Conservation (phyloP, 1,140 invertebrate species). For the Venturia canescens region DNA sequence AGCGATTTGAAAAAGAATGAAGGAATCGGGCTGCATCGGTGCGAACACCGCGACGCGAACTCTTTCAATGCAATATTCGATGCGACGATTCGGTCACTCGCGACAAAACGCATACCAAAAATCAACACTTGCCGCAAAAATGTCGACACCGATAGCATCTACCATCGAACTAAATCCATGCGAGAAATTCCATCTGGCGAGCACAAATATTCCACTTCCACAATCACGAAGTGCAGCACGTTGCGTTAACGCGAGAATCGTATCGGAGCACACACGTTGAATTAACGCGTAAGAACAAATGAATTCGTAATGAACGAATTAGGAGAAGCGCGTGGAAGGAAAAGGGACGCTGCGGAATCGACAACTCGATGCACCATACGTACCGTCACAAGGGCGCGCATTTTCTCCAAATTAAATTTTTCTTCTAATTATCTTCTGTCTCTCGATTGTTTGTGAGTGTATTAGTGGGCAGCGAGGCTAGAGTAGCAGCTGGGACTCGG, state of each 20-base stretch:
- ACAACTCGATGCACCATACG: slow-evolving; percentile 60
- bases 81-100: too few species aligned
- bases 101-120: too few species aligned
- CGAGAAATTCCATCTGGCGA: slow-evolving; percentile 17
- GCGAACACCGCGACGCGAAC: too few species aligned
- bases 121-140: too few species aligned
- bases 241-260: neutral
- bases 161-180: slow-evolving; percentile 10
- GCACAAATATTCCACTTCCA: slow-evolving; percentile 37
- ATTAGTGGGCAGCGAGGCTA: slow-evolving; percentile 73
- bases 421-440: slow-evolving; percentile 22
- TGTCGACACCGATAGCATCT: too few species aligned
- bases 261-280: slow-evolving; percentile 9
- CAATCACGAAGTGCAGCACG: slow-evolving; percentile 21
- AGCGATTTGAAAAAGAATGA: too few species aligned
- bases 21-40: too few species aligned
- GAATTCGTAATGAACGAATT: neutral
- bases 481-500: slow-evolving; percentile 71
- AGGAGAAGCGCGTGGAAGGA: neutral
- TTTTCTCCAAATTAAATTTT: slow-evolving; percentile 55
- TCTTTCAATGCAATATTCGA: too few species aligned
- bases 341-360: neutral
- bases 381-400: slow-evolving; percentile 70
- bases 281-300: neutral
- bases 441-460: slow-evolving; percentile 63